Conservation (phyloP, 2,113 vertebrate species). For the Nannobrachium achirus region DNA sequence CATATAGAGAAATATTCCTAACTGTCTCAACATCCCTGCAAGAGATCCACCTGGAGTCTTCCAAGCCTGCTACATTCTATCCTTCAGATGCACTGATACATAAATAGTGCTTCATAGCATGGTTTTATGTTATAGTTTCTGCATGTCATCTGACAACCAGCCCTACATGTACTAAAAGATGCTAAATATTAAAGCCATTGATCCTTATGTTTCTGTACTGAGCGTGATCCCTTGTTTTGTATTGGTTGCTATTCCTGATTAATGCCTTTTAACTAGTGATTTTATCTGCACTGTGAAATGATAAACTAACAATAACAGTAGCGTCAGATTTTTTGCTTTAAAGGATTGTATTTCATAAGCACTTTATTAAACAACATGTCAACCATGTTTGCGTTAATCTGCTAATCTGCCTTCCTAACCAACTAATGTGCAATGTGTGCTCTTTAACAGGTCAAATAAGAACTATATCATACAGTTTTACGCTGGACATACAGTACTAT, state of each 20-base stretch:
- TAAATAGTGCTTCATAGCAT: slow-evolving; percentile 56
- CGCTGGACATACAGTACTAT: slow-evolving; percentile 29
- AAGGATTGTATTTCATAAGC: slow-evolving; percentile 42
- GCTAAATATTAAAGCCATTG: slow-evolving; percentile 37
- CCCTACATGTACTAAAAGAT: slow-evolving; percentile 27
- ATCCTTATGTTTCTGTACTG: slow-evolving; percentile 29
- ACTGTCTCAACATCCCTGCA: slow-evolving; percentile 6
- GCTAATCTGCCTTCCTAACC: slow-evolving; percentile 25
- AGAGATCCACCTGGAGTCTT: slow-evolving; percentile 50
- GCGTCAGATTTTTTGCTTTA: slow-evolving; percentile 32
- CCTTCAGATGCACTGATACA: slow-evolving; percentile 17
- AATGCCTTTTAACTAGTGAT: slow-evolving; percentile 53
- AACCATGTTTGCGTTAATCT: slow-evolving; percentile 28
- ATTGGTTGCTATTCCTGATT: slow-evolving; percentile 44
- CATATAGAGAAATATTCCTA: slow-evolving; percentile 34
- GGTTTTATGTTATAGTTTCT: slow-evolving; percentile 34
- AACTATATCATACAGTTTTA: slow-evolving; percentile 37
- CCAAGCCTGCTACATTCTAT: slow-evolving; percentile 37
- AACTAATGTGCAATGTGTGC: slow-evolving; percentile 25
- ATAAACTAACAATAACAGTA: slow-evolving; percentile 31
- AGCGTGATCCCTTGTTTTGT: slow-evolving; percentile 42
- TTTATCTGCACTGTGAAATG: slow-evolving; percentile 65
- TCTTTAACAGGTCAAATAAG: slow-evolving; percentile 20
- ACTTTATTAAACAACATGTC: slow-evolving; percentile 56
- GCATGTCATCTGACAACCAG: slow-evolving; percentile 61